Conservation (phyloP, 2,797 vertebrate genomes). For the Alauda arvensis region DNA sequence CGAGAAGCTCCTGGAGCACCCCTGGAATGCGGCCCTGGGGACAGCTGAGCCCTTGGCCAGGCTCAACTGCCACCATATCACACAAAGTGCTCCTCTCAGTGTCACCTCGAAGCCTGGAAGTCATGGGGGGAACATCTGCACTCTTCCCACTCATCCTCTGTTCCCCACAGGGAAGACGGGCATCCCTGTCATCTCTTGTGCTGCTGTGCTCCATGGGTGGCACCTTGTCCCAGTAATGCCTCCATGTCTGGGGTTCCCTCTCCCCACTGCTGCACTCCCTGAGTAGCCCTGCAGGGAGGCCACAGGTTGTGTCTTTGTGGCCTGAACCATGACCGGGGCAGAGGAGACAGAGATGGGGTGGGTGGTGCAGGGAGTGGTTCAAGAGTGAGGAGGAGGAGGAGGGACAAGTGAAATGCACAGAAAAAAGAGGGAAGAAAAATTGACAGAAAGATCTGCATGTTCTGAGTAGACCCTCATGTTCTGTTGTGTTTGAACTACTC, state of each 20-base stretch:
- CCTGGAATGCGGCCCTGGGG: neutral
- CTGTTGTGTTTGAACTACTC: neutral
- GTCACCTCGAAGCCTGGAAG: neutral
- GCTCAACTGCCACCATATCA: conserved; percentile 21
- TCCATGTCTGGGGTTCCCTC: neutral
- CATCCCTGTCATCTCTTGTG: neutral
- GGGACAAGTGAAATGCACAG: neutral
- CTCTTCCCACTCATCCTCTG: neutral
- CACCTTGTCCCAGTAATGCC: neutral
- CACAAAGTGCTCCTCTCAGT: conserved; percentile 5
- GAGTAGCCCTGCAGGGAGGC: neutral
- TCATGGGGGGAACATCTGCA: neutral
- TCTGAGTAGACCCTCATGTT: neutral
- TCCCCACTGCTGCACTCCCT: neutral
- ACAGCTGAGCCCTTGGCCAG: neutral
- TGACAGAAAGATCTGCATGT: neutral
- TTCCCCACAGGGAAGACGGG: neutral
- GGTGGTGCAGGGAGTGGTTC: neutral
- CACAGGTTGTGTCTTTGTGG: neutral
- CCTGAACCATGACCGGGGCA: neutral
- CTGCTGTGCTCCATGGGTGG: neutral
- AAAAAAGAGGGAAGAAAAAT: neutral
- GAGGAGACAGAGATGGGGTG: neutral
- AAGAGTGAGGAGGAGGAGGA: neutral
- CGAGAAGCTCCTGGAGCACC: conserved; percentile 12